Evolutionary conservation across 1,140 invertebrate genomes (phyloP), one percentile per base, ranked within the genome.

Genomic region (Aphelinus atriplicis): DNA sequence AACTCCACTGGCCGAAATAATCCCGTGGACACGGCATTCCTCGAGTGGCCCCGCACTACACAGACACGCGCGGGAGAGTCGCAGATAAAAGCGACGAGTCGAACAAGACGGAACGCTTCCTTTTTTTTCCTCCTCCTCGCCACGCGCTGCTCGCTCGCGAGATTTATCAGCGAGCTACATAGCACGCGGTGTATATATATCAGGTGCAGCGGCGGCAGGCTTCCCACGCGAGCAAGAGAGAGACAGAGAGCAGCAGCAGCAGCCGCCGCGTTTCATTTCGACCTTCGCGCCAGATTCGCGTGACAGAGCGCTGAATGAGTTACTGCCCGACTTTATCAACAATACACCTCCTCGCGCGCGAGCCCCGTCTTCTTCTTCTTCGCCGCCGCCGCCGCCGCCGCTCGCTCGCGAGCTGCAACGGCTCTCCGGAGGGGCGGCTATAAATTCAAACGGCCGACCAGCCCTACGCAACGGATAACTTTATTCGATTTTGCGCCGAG

Each of bases 101-200:
- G 57, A n/a, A 61, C 7, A 53, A 26, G 26, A 26, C 26, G 26
- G 26, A 26, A 26, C 26, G 26, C 26, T 9, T 53, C 51, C 51
- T 53, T 53, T 9, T 53, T 9, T 53, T 9, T 53, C 51, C 9
- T 9, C 9, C 51, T 53, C 51, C 9, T 7, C 48, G 43, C 51
- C 55, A 71, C 69, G 51, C 65, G 66, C 65, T 71, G 43, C 63
- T 65, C 58, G 47, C 48, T 61, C 63, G 46, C 75, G 76, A 61
- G 75, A 72, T 76, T 79, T 76, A 80, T 79, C 78, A 78, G 77
- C 78, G 77, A 71, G 72, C 68, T 78, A 69, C 75, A 78, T 77
- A 72, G 55, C 71, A 43, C 63, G 55, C 7, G 48, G 55, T 57
- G 76, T 73, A 80, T 78, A 26, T 81, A 80, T 79, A 81, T 79